phyloP scores from a whole-genome alignment of 92 coral and sea anemone species.

The Desmophyllum pertusum region DNA sequence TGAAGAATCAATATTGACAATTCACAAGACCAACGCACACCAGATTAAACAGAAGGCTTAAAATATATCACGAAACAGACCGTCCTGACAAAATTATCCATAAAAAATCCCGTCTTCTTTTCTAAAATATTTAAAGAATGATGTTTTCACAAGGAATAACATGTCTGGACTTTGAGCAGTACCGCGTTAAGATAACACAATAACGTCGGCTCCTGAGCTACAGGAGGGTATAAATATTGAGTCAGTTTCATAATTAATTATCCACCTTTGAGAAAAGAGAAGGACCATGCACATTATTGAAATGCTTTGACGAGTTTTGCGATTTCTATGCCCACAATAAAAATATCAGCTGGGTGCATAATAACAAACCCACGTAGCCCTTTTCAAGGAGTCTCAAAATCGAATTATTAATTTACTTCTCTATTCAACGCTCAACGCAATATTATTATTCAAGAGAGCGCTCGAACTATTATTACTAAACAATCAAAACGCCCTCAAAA shows the following conservation, averaged over 20 bases:
- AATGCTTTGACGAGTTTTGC: background rate
- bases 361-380: background rate
- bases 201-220: background rate
- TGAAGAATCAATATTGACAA: background rate
- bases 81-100: background rate
- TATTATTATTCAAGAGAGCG: constrained; percentile 3
- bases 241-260: background rate
- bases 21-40: background rate
- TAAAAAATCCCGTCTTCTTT: background rate
- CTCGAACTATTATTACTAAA: constrained; percentile 1
- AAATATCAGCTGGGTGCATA: background rate
- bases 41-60: background rate
- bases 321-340: constrained; percentile 21
- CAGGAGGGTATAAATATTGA: background rate
- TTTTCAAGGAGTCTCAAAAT: background rate
- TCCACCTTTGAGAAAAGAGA: background rate
- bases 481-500: background rate
- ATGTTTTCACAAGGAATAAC: background rate
- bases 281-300: background rate
- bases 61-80: background rate
- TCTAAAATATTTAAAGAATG: background rate
- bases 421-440: background rate
- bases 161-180: background rate
- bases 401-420: background rate
- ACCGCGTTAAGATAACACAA: background rate